phyloP scores from a whole-genome alignment of 2,888 invertebrate genomes.

The Coelogynopora nodosa region DNA sequence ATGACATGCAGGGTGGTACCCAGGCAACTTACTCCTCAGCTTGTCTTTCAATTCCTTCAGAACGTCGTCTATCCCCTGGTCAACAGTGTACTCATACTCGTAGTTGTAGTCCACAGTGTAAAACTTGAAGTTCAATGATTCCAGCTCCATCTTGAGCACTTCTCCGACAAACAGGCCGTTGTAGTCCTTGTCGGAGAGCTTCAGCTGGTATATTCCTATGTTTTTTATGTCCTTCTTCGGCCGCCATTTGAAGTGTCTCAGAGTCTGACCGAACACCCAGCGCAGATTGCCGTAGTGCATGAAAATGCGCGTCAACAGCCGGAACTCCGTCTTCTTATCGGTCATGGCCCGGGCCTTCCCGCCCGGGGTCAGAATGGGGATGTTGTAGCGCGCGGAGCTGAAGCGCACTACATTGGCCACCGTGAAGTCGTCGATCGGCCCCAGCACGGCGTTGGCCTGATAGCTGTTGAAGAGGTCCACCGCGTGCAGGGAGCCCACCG shows the following conservation, averaged over 20 bases:
- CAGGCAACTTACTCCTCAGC: not conserved
- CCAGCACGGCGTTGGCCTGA: not conserved
- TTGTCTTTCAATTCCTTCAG: not conserved
- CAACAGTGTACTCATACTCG: not conserved
- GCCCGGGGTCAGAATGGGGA: slow-evolving; percentile 28
- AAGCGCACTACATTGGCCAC: slow-evolving; percentile 33
- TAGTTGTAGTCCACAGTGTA: not conserved
- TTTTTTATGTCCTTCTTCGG: not conserved
- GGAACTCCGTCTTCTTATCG: not conserved
- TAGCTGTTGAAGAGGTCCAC: slow-evolving; percentile 25
- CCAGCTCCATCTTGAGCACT: not conserved
- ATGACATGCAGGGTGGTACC: too few species aligned
- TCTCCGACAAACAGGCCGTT: not conserved
- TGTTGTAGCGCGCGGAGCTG: not conserved
- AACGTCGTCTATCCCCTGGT: not conserved
- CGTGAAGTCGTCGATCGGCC: slow-evolving; percentile 29
- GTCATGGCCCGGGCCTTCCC: slow-evolving; percentile 26
- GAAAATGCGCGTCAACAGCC: not conserved
- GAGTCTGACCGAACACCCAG: not conserved
- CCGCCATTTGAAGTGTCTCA: not conserved
- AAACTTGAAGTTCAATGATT: not conserved
- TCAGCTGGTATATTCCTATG: not conserved
- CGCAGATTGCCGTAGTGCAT: not conserved
- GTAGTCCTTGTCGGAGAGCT: not conserved
- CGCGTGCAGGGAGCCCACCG: not conserved